Evolutionary conservation across 2,888 invertebrate species (phyloP).

Genomic region (Aricia artaxerxes): DNA sequence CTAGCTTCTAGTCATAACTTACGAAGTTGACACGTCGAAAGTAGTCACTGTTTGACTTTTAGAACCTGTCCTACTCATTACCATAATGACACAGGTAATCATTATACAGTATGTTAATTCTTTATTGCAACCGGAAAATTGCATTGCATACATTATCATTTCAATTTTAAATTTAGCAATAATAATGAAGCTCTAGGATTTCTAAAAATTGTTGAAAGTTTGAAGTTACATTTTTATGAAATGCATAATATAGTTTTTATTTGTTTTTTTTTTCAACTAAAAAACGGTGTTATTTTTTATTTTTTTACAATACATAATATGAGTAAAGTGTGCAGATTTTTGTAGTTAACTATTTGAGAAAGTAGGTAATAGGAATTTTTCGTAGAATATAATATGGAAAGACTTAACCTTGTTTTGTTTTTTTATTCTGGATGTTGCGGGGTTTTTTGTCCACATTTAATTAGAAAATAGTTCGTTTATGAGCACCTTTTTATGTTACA

Average conservation of each 20-base stretch:
- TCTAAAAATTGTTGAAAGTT: neutral
- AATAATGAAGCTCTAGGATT: neutral
- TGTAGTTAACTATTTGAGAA: too few relatives aligned
- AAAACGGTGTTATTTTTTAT: too few relatives aligned
- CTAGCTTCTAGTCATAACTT: slow-evolving; percentile 2
- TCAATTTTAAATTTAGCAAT: neutral
- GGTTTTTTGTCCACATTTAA: too few relatives aligned
- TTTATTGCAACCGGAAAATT: slow-evolving; percentile 6
- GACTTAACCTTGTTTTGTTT: too few relatives aligned
- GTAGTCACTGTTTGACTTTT: slow-evolving; percentile 20
- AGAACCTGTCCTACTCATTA: slow-evolving; percentile 15
- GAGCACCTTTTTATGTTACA: too few relatives aligned
- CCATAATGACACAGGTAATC: slow-evolving; percentile 16
- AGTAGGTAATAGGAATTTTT: too few relatives aligned
- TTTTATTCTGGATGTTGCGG: too few relatives aligned
- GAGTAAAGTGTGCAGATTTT: too few relatives aligned
- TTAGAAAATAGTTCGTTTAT: too few relatives aligned
- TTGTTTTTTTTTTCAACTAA: neutral
- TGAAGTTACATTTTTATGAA: neutral
- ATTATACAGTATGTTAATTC: neutral
- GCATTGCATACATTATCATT: neutral
- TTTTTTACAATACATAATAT: too few relatives aligned
- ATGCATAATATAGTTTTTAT: neutral
- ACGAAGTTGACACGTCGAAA: slow-evolving; percentile 23
- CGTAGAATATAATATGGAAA: too few relatives aligned